These are phyloP conservation scores for Eptatretus atami DNA, from an alignment of 2,797 vertebrate species.

Conservation along the genomic window DNA sequence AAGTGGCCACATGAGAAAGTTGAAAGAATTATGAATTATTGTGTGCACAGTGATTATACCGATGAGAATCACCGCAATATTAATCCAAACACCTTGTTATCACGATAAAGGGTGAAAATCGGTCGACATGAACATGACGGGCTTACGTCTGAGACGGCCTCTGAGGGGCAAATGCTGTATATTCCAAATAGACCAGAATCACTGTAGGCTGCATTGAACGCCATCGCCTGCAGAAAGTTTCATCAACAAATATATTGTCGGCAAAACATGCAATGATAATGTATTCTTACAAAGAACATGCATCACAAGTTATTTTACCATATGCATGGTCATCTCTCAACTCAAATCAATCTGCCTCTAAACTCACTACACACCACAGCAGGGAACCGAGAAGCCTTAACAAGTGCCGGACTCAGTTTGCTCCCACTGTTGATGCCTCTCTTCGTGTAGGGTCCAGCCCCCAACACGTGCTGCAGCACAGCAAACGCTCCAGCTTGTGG, in stretches of 20 bases:
- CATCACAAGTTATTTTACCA: too few relatives aligned
- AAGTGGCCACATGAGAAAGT: too few relatives aligned
- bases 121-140: background rate
- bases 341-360: background rate
- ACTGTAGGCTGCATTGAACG: conserved; percentile 47
- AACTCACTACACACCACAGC: conserved; percentile 38
- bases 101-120: too few relatives aligned
- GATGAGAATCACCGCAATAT: too few relatives aligned
- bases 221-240: conserved; percentile 26
- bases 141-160: conserved; percentile 33
- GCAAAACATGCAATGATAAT: background rate
- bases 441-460: conserved; percentile 48
- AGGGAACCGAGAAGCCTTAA: conserved; percentile 29
- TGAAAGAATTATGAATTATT: too few relatives aligned
- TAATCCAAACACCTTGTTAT: too few relatives aligned
- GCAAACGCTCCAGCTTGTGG: conserved; percentile 36
- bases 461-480: conserved; percentile 56
- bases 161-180: conserved; percentile 39
- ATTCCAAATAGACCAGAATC: conserved; percentile 80
- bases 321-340: too few relatives aligned
- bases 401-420: conserved; percentile 28
- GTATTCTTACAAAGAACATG: background rate
- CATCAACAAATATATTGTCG: background rate
- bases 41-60: too few relatives aligned
- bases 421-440: conserved; percentile 30